Conservation (phyloP, 2,888 invertebrate species). For the Steinernema scapterisci region DNA sequence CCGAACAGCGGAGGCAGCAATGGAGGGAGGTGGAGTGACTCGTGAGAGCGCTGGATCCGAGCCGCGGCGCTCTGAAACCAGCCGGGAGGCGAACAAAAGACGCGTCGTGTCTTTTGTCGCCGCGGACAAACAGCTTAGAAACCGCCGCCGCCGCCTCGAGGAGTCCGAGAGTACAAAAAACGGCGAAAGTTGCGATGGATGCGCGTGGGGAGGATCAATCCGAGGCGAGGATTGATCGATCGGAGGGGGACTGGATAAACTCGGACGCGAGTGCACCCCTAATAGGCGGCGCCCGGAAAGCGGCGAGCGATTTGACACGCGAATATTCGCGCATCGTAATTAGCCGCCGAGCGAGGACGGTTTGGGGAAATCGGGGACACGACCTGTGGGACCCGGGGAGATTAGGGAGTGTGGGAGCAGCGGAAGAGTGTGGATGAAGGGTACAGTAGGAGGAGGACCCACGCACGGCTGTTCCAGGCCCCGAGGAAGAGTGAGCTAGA, state of each 20-base stretch:
- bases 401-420: no score
- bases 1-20: no score
- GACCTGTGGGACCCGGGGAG: neutral
- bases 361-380: neutral
- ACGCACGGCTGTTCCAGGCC: neutral
- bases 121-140: slow-evolving; percentile 7
- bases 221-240: neutral
- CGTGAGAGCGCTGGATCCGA: slow-evolving; percentile 2
- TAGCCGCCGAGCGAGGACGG: slow-evolving; percentile 6
- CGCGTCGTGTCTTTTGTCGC: neutral
- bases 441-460: slow-evolving; percentile 16
- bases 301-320: neutral
- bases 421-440: neutral
- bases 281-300: neutral
- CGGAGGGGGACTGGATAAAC: no score
- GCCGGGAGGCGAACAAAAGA: neutral
- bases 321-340: slow-evolving; percentile 28
- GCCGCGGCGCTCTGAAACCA: neutral
- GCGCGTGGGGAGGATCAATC: neutral
- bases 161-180: slow-evolving; percentile 21
- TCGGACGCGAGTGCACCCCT: slow-evolving; percentile 2
- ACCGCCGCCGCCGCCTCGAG: slow-evolving; percentile 28
- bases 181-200: neutral
- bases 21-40: neutral
- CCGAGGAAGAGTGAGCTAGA: neutral